Conservation (phyloP, 30 jellyfish, hydroid and myxozoan genomes). For the Cassiopea andromeda region DNA sequence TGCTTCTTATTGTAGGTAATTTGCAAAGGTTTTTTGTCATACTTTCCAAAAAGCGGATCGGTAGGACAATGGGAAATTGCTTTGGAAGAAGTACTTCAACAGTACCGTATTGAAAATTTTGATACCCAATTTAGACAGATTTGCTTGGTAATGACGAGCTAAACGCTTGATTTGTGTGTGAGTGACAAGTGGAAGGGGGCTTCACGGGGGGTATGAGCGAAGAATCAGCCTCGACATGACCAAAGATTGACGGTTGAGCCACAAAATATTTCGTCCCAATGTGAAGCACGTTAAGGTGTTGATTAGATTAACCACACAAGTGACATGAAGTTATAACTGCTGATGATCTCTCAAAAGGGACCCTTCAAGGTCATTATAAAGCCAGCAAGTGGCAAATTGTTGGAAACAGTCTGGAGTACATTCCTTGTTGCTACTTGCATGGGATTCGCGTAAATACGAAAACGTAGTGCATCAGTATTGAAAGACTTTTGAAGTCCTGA, state of each 20-base stretch:
- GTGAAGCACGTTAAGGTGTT: slow-evolving; percentile 61
- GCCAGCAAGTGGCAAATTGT: slow-evolving; percentile 52
- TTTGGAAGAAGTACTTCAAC: not conserved
- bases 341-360: slow-evolving; percentile 75
- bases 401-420: slow-evolving; percentile 29
- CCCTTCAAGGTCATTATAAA: slow-evolving; percentile 68
- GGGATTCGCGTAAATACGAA: not conserved
- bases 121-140: slow-evolving; percentile 34
- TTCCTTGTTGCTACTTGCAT: not conserved
- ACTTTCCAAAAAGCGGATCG: too few species aligned
- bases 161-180: slow-evolving; percentile 48
- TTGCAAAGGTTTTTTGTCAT: too few species aligned
- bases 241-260: slow-evolving; percentile 46
- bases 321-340: slow-evolving; percentile 58
- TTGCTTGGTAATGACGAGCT: slow-evolving; percentile 45
- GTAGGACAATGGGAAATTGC: too few species aligned
- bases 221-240: slow-evolving; percentile 63
- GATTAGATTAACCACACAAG: slow-evolving; percentile 74
- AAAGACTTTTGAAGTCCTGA: not conserved
- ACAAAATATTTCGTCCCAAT: slow-evolving; percentile 55
- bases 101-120: not conserved
- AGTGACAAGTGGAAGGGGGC: slow-evolving; percentile 67
- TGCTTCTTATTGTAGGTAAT: too few species aligned
- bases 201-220: slow-evolving; percentile 46
- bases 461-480: not conserved